phyloP scores from a whole-genome alignment of 2,888 invertebrate genomes.

The Cryptosula pallasiana region DNA sequence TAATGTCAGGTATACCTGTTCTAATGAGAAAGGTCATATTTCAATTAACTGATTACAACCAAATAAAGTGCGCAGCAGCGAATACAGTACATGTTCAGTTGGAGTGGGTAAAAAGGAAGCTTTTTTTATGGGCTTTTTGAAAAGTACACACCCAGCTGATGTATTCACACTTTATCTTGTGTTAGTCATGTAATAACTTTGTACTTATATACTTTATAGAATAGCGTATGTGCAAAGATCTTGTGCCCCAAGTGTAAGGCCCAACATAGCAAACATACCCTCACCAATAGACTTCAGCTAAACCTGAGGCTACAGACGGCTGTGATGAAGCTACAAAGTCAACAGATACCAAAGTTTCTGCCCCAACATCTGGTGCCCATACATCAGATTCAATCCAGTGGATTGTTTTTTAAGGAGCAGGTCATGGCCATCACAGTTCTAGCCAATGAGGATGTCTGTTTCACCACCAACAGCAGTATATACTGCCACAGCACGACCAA shows the following conservation, averaged over 20 bases:
- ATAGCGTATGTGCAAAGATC: background rate
- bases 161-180: too few species aligned
- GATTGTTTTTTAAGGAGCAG: background rate
- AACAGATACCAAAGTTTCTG: background rate
- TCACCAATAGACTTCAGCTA: background rate
- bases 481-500: background rate
- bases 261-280: background rate
- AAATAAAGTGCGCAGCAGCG: too few species aligned
- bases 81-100: too few species aligned
- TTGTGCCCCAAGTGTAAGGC: background rate
- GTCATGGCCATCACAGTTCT: background rate
- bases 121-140: too few species aligned
- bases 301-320: background rate
- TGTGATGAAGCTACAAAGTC: conserved; percentile 2
- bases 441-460: background rate
- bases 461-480: background rate
- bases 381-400: background rate
- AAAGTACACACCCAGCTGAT: too few species aligned
- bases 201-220: too few species aligned
- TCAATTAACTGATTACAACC: too few species aligned
- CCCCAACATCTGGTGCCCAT: conserved; percentile 31
- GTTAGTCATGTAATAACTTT: too few species aligned
- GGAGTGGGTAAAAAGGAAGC: too few species aligned
- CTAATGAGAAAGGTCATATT: too few species aligned
- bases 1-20: too few species aligned